Evolutionary conservation across 2,797 vertebrate genomes (phyloP), one percentile per base, ranked within the genome.

Genomic region (Synanceia verrucosa): DNA sequence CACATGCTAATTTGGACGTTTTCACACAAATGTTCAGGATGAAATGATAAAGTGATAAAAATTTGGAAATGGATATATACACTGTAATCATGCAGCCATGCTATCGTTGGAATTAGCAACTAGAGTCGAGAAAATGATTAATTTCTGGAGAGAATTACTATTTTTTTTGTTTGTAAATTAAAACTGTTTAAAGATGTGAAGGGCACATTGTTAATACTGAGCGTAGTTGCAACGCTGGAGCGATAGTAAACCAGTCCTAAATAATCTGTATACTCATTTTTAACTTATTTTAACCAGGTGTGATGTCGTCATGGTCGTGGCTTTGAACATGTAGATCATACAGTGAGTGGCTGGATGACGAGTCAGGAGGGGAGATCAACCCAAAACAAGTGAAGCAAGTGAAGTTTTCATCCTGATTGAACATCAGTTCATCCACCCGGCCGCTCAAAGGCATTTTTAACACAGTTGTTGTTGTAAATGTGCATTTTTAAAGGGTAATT

Each of bases 281-380:
- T 79, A 60, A 67, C 18, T 68, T 76, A 83, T 83, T 76, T 37
- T 63, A 67, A 66, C 9, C 24, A 12, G 29, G 11, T 47, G 10
- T 61, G 34, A 36, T 34, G 31, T 43, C 14, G 13, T 0, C 9
- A 8, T 28, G 57, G 37, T 29, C 21, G 18, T 26, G 37, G 65
- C 29, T 41, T 6, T 59, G 14, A 29, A 12, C 9, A 2, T 14
- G 11, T n/a, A 28, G 61, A 62, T 60, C 51, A 5, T 28, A 33
- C 3, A 24, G 9, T 23, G 13, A 47, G 36, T 24, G 10, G 1
- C 46, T 11, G 19, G 29, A 63, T 46, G 24, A 33, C 8, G 63
- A 0, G 29, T 67, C 44, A 31, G 29, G 55, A 31, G 44, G 9
- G 18, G 24, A 37, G n/a, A 62, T 18, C 34, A 63, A 67, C 71